Base-by-base conservation (phyloP, 2,113 vertebrate species). In the Pimephales promelas region DNA sequence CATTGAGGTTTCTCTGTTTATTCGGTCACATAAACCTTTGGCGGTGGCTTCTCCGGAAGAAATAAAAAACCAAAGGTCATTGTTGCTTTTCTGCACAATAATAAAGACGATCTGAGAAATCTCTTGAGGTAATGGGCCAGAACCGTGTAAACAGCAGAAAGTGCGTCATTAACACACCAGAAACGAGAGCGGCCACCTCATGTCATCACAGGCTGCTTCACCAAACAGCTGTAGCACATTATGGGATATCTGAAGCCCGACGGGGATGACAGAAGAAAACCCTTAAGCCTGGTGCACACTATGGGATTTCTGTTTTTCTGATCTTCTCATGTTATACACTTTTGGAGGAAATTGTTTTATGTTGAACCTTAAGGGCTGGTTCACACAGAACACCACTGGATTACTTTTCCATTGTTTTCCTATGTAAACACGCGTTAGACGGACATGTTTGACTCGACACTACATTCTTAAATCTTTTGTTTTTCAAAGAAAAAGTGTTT, bases 1-100 rank as follows among this genome's bases (percentile, higher is more conserved):
- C 56, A 59, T 43, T 84, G 87, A 91, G 85, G 81, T 91, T 85
- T 88, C 86, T 59, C 81, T 82, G 81, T 83, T 90, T 91, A 90
- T 90, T 87, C 84, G 88, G 90, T 13, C 28, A 90, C 89, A 80
- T 71, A 49, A 40, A 68, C 4, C 20, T 5, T 64, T 8, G 76
- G 87, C 72, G 34, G 68, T 49, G 26, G 81, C 7, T 76, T 84
- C 79, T 86, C 79, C 81, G 45, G 13, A 52, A 31, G 61, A 66
- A 85, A 57, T 84, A 57, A 36, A 40, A 40, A 34, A 45, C 66
- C 47, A 85, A 87, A 90, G 90, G 89, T 86, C 71, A 62, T 75
- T 82, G 73, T 85, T 86, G 83, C 57, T 57, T 56, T 70, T 84
- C 66, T 83, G 71, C 73, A 79, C 3, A 20, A 45, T 81, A 86